Evolutionary conservation across 2,888 invertebrate genomes (phyloP), one percentile per base, ranked within the genome.

Genomic region (Xylophagus ater): DNA sequence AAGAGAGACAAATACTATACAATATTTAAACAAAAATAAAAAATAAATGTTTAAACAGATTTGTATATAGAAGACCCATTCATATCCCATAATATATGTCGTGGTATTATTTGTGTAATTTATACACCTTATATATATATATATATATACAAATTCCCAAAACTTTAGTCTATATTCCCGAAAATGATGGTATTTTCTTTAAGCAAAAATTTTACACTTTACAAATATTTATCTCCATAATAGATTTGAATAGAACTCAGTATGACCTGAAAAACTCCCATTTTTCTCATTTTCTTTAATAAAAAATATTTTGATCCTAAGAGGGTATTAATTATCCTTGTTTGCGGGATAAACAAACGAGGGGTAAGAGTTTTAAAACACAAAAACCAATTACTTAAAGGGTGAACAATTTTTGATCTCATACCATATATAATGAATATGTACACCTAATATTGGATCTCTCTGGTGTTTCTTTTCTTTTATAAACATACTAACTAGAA

Each of bases 241-340:
- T n/a, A n/a, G n/a, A n/a, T n/a, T n/a, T n/a, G n/a, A n/a, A n/a
- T n/a, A n/a, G n/a, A n/a, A n/a, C n/a, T n/a, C n/a, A n/a, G n/a
- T n/a, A n/a, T n/a, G n/a, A n/a, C n/a, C n/a, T n/a, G n/a, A n/a
- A n/a, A n/a, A n/a, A n/a, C n/a, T n/a, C n/a, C n/a, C n/a, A n/a
- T n/a, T n/a, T n/a, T n/a, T n/a, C n/a, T n/a, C n/a, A n/a, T n/a
- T n/a, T n/a, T n/a, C n/a, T n/a, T n/a, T n/a, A n/a, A n/a, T n/a
- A n/a, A n/a, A 9, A 26, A 13, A 26, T 26, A 26, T 9, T 7
- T 23, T 23, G n/a, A 13, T 15, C 23, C 13, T 25, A n/a, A 39
- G 35, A 39, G 49, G 48, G 47, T 49, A 50, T 51, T 51, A 51
- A 51, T 51, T 51, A 51, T 51, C 47, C 45, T 50, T 51, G 49